These are phyloP conservation scores for Argopecten irradians DNA, from an alignment of 1,140 invertebrate species.

Conservation along the genomic window DNA sequence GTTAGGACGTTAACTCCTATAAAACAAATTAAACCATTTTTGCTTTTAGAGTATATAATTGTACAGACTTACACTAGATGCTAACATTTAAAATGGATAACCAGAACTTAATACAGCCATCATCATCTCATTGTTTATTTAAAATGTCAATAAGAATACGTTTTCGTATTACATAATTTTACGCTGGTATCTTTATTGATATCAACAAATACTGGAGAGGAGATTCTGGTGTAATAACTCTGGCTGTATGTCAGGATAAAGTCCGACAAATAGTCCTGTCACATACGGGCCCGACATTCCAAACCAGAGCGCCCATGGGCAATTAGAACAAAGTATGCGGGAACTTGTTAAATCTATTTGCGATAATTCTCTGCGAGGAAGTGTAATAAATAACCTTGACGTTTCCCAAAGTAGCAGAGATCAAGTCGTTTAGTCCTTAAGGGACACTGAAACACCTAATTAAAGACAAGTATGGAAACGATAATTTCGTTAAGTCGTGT, in stretches of 20 bases:
- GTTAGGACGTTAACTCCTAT: too few relatives aligned
- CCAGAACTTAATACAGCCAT: background rate
- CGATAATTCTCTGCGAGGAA: background rate
- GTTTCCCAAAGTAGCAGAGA: background rate
- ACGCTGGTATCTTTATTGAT: background rate
- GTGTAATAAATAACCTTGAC: background rate
- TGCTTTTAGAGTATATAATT: too few relatives aligned
- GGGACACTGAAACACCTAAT: background rate
- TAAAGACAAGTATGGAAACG: background rate
- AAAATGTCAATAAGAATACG: background rate
- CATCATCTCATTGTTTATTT: background rate
- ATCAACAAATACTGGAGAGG: background rate
- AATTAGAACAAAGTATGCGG: background rate
- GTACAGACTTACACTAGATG: too few relatives aligned
- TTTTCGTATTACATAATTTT: background rate
- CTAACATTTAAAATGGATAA: too few relatives aligned
- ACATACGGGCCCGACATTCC: background rate
- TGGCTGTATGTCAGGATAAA: background rate
- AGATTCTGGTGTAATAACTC: background rate
- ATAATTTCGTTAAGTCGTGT: background rate
- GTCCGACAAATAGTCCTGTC: background rate
- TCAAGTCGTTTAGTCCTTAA: background rate
- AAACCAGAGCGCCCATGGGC: background rate
- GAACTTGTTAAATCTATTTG: background rate
- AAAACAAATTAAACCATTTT: too few relatives aligned